These are phyloP conservation scores for Procambarus virginalis DNA, from an alignment of 1,140 invertebrate genomes.

Conservation along the genomic window DNA sequence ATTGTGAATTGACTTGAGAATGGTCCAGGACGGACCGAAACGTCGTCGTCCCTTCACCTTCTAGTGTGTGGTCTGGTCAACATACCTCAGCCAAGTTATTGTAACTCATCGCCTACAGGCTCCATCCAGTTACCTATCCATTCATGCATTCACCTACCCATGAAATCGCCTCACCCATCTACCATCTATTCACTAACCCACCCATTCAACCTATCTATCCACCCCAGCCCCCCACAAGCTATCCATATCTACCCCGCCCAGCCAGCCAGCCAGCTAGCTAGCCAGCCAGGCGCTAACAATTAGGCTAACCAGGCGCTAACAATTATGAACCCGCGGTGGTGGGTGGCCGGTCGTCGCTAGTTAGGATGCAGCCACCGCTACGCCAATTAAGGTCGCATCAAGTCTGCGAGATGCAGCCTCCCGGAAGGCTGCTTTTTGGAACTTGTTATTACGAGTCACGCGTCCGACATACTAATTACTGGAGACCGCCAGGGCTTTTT, in stretches of 20 bases:
- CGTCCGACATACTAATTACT: conserved; percentile 16
- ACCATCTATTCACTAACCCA: neutral
- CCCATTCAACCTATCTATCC: neutral
- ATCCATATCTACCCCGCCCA: neutral
- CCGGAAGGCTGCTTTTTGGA: conserved; percentile 18
- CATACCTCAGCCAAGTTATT: too few species aligned
- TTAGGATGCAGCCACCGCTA: conserved; percentile 25
- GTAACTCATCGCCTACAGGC: too few species aligned
- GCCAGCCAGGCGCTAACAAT: conserved; percentile 32
- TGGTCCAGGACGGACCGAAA: too few species aligned
- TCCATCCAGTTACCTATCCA: too few species aligned
- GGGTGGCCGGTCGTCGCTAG: conserved; percentile 5
- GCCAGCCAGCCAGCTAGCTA: neutral
- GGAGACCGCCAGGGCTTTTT: neutral
- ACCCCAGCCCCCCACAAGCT: neutral
- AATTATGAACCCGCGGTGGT: conserved; percentile 20
- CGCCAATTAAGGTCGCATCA: conserved; percentile 34
- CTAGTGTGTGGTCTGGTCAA: too few species aligned
- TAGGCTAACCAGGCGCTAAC: conserved; percentile 18
- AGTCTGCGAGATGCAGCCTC: neutral
- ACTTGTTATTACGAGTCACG: conserved; percentile 13
- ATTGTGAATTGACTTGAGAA: too few species aligned
- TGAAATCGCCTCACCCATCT: too few species aligned
- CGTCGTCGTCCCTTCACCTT: too few species aligned
- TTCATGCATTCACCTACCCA: neutral